These are phyloP conservation scores for Nesoenas mayeri DNA, from an alignment of 2,113 vertebrate genomes.

Conservation along the genomic window DNA sequence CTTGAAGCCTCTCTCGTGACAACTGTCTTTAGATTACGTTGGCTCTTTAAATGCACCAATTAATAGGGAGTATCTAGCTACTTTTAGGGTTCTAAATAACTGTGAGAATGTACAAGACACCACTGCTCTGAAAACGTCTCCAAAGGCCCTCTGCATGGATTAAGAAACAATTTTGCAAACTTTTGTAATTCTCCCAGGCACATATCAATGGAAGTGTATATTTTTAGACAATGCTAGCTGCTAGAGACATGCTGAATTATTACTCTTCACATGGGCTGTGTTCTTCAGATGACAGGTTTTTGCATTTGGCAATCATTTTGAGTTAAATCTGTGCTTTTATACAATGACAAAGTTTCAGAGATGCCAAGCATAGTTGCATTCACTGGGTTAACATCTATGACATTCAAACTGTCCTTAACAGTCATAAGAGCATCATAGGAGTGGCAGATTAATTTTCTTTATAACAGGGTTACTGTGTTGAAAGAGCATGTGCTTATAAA, in stretches of 20 bases:
- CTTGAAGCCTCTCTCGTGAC: neutral
- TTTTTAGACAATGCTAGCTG: neutral
- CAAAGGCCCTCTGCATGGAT: neutral
- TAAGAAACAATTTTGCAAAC: neutral
- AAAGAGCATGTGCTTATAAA: conserved; percentile 52
- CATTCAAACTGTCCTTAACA: conserved; percentile 62
- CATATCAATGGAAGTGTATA: neutral
- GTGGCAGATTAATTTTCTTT: conserved; percentile 13
- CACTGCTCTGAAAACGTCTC: neutral
- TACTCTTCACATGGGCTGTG: neutral
- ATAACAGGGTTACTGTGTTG: conserved; percentile 16
- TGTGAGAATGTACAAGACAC: neutral
- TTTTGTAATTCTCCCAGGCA: neutral
- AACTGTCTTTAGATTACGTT: neutral
- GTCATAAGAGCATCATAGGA: conserved; percentile 54
- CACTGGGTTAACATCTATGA: conserved; percentile 29
- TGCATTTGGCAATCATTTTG: conserved; percentile 16
- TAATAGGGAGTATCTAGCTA: neutral
- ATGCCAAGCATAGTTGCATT: neutral
- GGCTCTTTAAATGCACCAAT: neutral
- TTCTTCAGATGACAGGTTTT: neutral
- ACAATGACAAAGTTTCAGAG: neutral
- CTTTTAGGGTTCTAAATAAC: neutral
- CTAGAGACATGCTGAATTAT: neutral
- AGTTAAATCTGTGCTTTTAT: conserved; percentile 30